phyloP scores from a whole-genome alignment of 1,140 invertebrate species.

The Scaptomyza pallida region DNA sequence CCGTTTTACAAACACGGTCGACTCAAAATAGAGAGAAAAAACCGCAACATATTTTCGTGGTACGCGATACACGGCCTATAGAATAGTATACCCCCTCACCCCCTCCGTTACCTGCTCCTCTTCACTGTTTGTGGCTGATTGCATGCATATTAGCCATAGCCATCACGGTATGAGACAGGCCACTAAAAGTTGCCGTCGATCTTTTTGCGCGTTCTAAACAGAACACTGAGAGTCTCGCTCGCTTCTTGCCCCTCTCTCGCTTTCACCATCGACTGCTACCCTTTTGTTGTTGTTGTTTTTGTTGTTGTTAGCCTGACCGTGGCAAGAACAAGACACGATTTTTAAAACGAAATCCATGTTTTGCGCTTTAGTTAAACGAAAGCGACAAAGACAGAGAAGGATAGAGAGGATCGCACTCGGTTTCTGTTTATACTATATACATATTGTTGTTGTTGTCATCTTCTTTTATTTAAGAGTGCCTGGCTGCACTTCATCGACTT shows the following conservation, averaged over 20 bases:
- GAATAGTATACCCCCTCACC: background rate
- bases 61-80: conserved; percentile 25
- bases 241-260: conserved; percentile 2
- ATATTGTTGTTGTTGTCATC: background rate
- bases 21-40: conserved; percentile 23
- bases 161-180: conserved; percentile 43
- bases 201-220: conserved; percentile 61
- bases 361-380: conserved; percentile 38
- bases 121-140: conserved; percentile 43
- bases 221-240: conserved; percentile 25
- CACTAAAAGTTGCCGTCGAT: conserved; percentile 53
- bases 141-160: conserved; percentile 79
- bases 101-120: background rate
- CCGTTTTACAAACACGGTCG: conserved; percentile 47
- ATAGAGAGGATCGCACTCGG: conserved; percentile 54
- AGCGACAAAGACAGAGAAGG: background rate
- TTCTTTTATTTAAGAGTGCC: conserved; percentile 47
- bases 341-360: conserved; percentile 81
- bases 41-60: conserved; percentile 71
- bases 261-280: conserved; percentile 53
- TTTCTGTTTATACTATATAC: conserved; percentile 12
- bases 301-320: conserved; percentile 44
- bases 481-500: conserved; percentile 42
- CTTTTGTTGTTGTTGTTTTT: conserved; percentile 55
- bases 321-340: conserved; percentile 79